A percentile compares a stretch with the other conserved stretches of the same genome.
Evolutionary conservation across 1,140 invertebrate species (phyloP).

Genomic region (Heliconius eleuchia): DNA sequence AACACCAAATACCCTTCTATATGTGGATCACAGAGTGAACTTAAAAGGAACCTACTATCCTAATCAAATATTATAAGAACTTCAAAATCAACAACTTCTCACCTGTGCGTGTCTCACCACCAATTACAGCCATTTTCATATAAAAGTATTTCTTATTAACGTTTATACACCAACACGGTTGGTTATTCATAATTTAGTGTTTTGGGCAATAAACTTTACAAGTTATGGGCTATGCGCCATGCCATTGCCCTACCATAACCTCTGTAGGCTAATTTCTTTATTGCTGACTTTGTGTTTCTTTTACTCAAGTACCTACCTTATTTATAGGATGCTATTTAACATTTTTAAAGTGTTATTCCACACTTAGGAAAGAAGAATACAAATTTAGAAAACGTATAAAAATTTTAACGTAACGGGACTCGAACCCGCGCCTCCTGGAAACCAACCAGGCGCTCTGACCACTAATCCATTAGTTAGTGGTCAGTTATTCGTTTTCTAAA

Average conservation of each 20-base stretch:
- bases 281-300: background rate
- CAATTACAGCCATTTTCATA: background rate
- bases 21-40: no score
- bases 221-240: background rate
- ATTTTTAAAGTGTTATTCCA: no score
- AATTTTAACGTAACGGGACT: no score
- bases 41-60: background rate
- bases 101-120: background rate
- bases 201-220: conserved; percentile 3
- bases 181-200: conserved; percentile 2
- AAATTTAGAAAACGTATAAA: no score
- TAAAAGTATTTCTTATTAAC: conserved; percentile 5
- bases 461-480: no score
- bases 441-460: no score
- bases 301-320: background rate
- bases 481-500: no score
- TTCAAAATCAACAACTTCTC: background rate
- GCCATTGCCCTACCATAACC: background rate
- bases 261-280: conserved; percentile 3
- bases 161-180: conserved; percentile 2
- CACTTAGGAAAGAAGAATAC: no score
- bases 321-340: background rate
- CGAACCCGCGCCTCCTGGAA: no score
- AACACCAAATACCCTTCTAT: no score
- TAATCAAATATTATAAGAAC: background rate